These are phyloP conservation scores for Hirtodrosophila duncani DNA, from an alignment of 2,888 invertebrate species.

Conservation along the genomic window DNA sequence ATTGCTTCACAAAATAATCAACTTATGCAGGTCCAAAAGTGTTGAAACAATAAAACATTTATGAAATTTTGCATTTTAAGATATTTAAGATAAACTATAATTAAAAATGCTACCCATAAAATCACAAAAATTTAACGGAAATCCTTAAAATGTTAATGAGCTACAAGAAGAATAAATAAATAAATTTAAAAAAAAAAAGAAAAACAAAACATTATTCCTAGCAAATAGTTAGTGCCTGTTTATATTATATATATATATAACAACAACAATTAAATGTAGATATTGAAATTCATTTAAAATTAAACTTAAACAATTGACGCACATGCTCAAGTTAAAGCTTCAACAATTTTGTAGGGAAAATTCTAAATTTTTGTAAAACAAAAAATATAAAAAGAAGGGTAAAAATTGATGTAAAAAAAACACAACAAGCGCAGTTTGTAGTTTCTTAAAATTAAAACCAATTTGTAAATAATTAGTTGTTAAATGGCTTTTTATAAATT, in stretches of 20 bases:
- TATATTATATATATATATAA: slow-evolving; percentile 25
- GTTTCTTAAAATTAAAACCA: slow-evolving; percentile 25
- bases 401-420: slow-evolving; percentile 2
- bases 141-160: slow-evolving; percentile 43
- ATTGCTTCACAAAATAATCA: slow-evolving; percentile 36
- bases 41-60: slow-evolving; percentile 69
- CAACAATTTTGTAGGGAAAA: slow-evolving; percentile 15
- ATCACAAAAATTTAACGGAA: slow-evolving; percentile 9
- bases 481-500: slow-evolving; percentile 59
- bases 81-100: slow-evolving; percentile 44
- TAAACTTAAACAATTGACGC: slow-evolving; percentile 14
- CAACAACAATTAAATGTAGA: slow-evolving; percentile 31
- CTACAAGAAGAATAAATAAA: slow-evolving; percentile 19
- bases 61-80: slow-evolving; percentile 57
- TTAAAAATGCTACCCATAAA: background rate
- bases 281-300: slow-evolving; percentile 29
- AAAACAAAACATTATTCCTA: slow-evolving; percentile 22
- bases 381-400: background rate
- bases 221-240: slow-evolving; percentile 51
- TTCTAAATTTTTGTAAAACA: slow-evolving; percentile 8
- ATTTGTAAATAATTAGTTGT: slow-evolving; percentile 49
- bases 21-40: slow-evolving; percentile 67
- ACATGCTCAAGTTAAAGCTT: slow-evolving; percentile 28
- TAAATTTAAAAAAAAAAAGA: slow-evolving; percentile 29
- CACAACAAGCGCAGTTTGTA: slow-evolving; percentile 40